Evolutionary conservation across 2,888 invertebrate species (phyloP), one percentile per base, ranked within the genome.

Genomic region (Platynereis dumerilii): DNA sequence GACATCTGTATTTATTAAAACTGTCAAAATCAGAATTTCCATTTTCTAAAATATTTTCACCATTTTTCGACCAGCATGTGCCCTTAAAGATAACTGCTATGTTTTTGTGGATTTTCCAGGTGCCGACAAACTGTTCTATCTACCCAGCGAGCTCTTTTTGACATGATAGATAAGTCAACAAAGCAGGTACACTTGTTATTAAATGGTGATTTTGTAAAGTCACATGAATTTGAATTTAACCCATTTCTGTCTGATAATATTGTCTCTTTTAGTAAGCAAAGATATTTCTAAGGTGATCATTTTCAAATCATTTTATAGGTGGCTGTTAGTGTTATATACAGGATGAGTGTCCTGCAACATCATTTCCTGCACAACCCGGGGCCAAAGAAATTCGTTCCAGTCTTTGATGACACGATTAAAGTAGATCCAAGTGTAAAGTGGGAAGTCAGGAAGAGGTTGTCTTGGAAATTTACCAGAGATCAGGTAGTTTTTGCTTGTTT

Each of bases 121-220:
- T 85, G 85, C 83, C 92, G 94, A 77, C 94, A 96, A 83, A 86
- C 95, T 48, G 90, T 95, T 1, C 83, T 94, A 79, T 88, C 89
- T 0, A 87, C 94, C 64, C 91, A 91, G 69, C 87, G 91, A 74
- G 90, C 92, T 59, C 85, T 96, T 10, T 96, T 94, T 84, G 92
- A 92, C 74, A 88, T 90, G 53, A 88, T 96, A 5, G 89, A 93
- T 80, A 83, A 84, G 1, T 79, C 78, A 53, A 87, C 86, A 0
- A 69, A 74, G 61, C 86, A 87, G 78, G 84, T 88, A 15, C 27
- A 2, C 12, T n/a, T n/a, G n/a, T n/a, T n/a, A n/a, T n/a, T 15
- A n/a, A 54, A n/a, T n/a, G n/a, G n/a, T n/a, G n/a, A n/a, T n/a
- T n/a, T n/a, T n/a, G n/a, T n/a, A n/a, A n/a, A 60, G 24, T 55